Evolutionary conservation across 1,140 invertebrate species (phyloP).

Genomic region (Aphaenogaster rudis): DNA sequence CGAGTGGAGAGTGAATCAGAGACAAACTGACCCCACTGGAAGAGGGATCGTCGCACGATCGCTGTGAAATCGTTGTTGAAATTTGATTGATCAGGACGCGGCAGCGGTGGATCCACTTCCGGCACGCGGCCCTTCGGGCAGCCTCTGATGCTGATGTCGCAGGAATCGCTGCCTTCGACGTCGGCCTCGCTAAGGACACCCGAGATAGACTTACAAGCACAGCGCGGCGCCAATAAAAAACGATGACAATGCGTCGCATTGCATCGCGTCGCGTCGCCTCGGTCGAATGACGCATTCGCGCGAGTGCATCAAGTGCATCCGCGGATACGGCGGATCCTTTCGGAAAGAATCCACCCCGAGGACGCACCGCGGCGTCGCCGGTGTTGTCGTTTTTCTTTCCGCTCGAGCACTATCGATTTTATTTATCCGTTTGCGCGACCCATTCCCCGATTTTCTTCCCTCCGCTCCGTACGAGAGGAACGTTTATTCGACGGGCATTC

Average conservation of each 20-base stretch:
- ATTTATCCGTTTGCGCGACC: constrained; percentile 31
- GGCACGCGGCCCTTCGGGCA: constrained; percentile 92
- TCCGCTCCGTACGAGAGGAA: background rate
- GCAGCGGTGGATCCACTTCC: constrained; percentile 85
- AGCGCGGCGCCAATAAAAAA: constrained; percentile 76
- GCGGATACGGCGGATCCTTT: background rate
- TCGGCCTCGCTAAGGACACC: constrained; percentile 77
- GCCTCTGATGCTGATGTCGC: constrained; percentile 89
- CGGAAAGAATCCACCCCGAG: background rate
- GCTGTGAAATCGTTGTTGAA: constrained; percentile 68
- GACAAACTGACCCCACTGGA: constrained; percentile 1
- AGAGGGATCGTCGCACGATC: background rate
- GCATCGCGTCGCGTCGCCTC: background rate
- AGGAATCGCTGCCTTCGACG: constrained; percentile 84
- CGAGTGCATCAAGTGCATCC: constrained; percentile 16
- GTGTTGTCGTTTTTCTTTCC: constrained; percentile 8
- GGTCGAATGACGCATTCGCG: constrained; percentile 14
- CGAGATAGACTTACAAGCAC: constrained; percentile 36
- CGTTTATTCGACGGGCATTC: background rate
- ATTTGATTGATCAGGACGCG: constrained; percentile 82
- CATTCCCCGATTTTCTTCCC: background rate
- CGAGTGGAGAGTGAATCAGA: constrained; percentile 14
- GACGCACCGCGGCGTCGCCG: background rate
- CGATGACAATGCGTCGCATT: constrained; percentile 73
- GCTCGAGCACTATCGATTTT: constrained; percentile 35